Evolutionary conservation across 2,113 vertebrate genomes (phyloP).

Genomic region (Atlantisia rogersi): DNA sequence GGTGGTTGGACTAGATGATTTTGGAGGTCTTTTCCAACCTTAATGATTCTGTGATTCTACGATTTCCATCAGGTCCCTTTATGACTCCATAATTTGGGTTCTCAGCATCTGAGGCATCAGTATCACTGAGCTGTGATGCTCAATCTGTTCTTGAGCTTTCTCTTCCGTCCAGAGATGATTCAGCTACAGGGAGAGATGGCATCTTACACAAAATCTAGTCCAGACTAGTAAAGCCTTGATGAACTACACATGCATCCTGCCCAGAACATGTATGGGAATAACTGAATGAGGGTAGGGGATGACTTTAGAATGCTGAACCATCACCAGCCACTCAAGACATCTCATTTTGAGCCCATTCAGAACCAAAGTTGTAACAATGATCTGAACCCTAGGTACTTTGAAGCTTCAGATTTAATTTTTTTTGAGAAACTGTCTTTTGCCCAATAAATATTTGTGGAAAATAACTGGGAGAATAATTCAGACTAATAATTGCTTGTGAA

Average conservation of each 20-base stretch:
- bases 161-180: background rate
- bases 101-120: background rate
- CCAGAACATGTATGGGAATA: background rate
- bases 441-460: constrained; percentile 1
- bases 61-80: background rate
- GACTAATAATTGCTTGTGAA: background rate
- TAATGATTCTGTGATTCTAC: no score
- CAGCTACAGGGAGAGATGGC: background rate
- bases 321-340: background rate
- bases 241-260: background rate
- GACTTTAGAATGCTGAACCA: background rate
- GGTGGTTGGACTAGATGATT: no score
- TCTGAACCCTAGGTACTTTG: background rate
- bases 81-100: background rate
- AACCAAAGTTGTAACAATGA: background rate
- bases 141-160: background rate
- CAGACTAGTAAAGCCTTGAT: background rate
- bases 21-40: no score
- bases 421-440: background rate
- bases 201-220: background rate
- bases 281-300: background rate
- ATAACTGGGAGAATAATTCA: background rate
- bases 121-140: background rate
- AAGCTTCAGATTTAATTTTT: background rate
- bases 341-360: background rate